Percentiles rank a stretch among this genome's conserved stretches.
Conservation (phyloP, 1,140 invertebrate genomes). For the Coenobita brevimanus region DNA sequence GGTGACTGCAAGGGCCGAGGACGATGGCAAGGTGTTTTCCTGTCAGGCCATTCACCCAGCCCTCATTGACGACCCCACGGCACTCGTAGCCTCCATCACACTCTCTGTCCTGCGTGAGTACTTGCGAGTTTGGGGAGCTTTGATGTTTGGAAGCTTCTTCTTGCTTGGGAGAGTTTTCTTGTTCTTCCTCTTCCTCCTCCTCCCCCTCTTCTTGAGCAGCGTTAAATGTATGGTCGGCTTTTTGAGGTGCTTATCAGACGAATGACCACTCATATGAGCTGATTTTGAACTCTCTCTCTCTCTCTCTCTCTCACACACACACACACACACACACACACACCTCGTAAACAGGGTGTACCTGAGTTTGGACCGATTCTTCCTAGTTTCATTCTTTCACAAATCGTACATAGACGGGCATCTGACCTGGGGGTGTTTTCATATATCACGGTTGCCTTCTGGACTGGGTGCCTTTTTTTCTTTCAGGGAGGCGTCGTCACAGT, state of each 20-base stretch:
- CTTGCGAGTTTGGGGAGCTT: neutral
- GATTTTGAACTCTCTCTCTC: too few relatives aligned
- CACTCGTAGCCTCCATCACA: conserved; percentile 33
- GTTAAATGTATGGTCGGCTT: neutral
- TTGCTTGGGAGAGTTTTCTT: neutral
- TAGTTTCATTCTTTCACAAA: too few relatives aligned
- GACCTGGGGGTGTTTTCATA: too few relatives aligned
- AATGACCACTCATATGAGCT: too few relatives aligned
- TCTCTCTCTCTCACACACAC: too few relatives aligned
- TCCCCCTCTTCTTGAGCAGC: neutral
- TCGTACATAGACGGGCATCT: too few relatives aligned
- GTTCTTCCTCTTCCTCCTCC: neutral
- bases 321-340: too few relatives aligned
- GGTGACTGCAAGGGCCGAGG: conserved; percentile 20
- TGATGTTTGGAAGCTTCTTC: neutral
- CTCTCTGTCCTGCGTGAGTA: conserved; percentile 62
- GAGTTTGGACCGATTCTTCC: too few relatives aligned
- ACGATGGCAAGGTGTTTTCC: conserved; percentile 48
- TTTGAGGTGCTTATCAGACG: neutral
- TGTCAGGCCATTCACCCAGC: conserved; percentile 56
- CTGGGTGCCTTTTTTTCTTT: too few relatives aligned
- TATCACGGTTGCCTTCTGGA: too few relatives aligned
- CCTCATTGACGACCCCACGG: neutral
- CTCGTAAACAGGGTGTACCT: too few relatives aligned
- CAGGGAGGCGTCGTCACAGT: too few relatives aligned